A percentile compares a stretch with the other conserved stretches of the same genome.
These are phyloP conservation scores for Euphydryas editha DNA, from an alignment of 2,888 invertebrate species.

Conservation along the genomic window DNA sequence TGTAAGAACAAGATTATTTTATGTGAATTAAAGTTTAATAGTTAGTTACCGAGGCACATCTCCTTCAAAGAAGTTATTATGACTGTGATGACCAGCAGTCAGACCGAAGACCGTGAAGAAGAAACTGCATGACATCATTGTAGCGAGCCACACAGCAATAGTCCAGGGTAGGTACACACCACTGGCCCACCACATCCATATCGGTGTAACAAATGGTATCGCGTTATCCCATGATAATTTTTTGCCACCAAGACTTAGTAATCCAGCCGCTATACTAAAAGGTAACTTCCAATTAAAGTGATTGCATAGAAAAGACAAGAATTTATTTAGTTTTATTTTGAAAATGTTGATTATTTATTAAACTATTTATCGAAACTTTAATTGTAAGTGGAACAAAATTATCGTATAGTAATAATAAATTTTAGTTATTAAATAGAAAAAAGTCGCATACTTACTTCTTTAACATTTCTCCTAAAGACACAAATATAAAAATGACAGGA, in stretches of 20 bases:
- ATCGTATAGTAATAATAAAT: background rate
- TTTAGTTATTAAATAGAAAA: constrained; percentile 8
- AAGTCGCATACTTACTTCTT: constrained; percentile 72
- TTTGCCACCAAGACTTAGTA: constrained; percentile 57
- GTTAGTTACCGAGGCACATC: constrained; percentile 85
- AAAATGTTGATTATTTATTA: no score
- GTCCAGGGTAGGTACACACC: constrained; percentile 63
- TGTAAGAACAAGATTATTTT: no score
- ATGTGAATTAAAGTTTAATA: no score
- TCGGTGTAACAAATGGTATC: constrained; percentile 66
- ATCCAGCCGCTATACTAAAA: constrained; percentile 54
- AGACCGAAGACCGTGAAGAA: constrained; percentile 86
- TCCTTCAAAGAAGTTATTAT: constrained; percentile 92
- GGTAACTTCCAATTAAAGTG: background rate
- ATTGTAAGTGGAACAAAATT: background rate
- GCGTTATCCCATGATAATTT: constrained; percentile 55
- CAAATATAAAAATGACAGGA: constrained; percentile 65
- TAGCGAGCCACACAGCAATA: constrained; percentile 80
- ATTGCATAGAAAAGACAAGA: no score
- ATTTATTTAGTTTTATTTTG: no score
- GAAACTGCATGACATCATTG: constrained; percentile 81
- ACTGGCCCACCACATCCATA: constrained; percentile 69
- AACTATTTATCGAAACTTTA: no score
- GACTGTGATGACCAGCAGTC: constrained; percentile 92
- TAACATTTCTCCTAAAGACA: constrained; percentile 55